Conservation (phyloP, 2,888 invertebrate genomes). For the Andrena marginata region DNA sequence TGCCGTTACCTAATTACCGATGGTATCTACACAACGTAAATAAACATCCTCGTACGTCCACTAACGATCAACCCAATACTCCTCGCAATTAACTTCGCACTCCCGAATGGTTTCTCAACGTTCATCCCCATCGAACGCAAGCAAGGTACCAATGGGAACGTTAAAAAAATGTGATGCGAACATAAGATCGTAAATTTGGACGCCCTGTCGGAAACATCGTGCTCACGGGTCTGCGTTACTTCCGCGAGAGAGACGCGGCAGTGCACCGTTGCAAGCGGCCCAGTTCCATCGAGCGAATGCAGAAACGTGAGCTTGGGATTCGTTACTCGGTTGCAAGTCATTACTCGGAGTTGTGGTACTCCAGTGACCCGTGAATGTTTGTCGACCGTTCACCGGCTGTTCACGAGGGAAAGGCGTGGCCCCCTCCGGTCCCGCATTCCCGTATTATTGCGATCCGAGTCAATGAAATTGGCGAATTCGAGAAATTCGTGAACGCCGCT, state of each 20-base stretch:
- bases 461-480: conserved; percentile 65
- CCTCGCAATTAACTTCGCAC: conserved; percentile 10
- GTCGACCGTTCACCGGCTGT: conserved; percentile 80
- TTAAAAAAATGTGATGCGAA: not conserved
- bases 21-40: not conserved
- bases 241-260: conserved; percentile 60
- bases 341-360: conserved; percentile 74
- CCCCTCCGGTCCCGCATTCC: conserved; percentile 77
- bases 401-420: conserved; percentile 83
- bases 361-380: conserved; percentile 84
- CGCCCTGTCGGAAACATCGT: conserved; percentile 51
- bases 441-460: conserved; percentile 69
- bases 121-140: not conserved
- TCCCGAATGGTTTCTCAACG: not conserved
- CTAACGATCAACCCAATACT: conserved; percentile 2
- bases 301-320: conserved; percentile 61
- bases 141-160: not conserved
- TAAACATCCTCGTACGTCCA: not conserved
- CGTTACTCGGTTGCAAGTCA: conserved; percentile 67
- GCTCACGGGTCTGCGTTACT: conserved; percentile 54
- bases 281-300: conserved; percentile 37
- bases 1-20: not conserved
- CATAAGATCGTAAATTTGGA: conserved; percentile 16
- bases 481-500: conserved; percentile 45
- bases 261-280: conserved; percentile 23